A percentile compares a stretch with the other conserved stretches of the same genome.
These are phyloP conservation scores for Halichoeres trimaculatus DNA, from an alignment of 2,113 vertebrate genomes.

Conservation along the genomic window DNA sequence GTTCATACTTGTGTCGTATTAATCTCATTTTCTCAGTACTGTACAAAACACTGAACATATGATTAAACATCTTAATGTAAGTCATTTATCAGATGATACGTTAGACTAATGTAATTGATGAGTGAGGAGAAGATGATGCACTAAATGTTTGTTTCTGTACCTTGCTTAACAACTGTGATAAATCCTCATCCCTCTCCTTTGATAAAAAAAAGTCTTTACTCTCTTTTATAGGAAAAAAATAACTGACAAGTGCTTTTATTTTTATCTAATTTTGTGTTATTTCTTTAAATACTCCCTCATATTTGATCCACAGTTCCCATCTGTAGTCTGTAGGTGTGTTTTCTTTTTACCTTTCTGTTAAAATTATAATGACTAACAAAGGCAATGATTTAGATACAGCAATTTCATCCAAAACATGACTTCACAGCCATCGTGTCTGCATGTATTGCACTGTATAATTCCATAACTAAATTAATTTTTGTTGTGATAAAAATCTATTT, in stretches of 20 bases:
- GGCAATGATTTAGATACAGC: too few relatives aligned
- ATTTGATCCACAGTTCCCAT: neutral
- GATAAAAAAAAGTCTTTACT: too few relatives aligned
- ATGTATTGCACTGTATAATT: too few relatives aligned
- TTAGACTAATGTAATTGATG: neutral
- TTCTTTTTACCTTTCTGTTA: neutral
- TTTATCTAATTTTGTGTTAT: neutral
- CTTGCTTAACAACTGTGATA: neutral
- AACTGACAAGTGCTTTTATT: too few relatives aligned
- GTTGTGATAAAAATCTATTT: too few relatives aligned
- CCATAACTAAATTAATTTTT: too few relatives aligned
- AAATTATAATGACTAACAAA: neutral
- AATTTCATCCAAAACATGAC: too few relatives aligned
- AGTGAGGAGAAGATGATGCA: neutral
- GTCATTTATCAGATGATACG: neutral
- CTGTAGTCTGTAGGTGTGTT: neutral
- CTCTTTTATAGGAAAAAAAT: too few relatives aligned
- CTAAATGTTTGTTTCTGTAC: neutral
- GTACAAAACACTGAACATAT: neutral
- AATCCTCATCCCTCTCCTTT: neutral
- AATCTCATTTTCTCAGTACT: constrained; percentile 1
- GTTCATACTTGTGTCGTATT: neutral
- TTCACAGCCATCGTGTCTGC: too few relatives aligned
- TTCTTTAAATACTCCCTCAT: neutral
- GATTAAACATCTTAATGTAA: neutral